phyloP scores from a whole-genome alignment of 2,888 invertebrate genomes.

The Cheiracanthium punctorium region DNA sequence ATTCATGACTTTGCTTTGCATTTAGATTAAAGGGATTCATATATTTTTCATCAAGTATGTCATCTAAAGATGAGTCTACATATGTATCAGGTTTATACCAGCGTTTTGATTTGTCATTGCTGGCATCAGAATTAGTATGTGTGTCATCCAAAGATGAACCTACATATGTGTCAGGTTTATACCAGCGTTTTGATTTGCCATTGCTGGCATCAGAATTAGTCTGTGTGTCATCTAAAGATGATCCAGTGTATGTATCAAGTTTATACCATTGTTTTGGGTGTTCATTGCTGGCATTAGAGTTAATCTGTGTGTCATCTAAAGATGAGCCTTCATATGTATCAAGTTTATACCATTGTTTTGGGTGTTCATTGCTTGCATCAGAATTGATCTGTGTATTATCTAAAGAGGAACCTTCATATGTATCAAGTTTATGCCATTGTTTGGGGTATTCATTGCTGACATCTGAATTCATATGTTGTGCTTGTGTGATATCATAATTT shows the following conservation, averaged over 20 bases:
- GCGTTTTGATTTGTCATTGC: too few species aligned
- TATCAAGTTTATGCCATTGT: background rate
- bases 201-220: too few species aligned
- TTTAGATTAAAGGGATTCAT: too few species aligned
- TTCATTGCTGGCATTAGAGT: too few species aligned
- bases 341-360: background rate
- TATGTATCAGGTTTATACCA: too few species aligned
- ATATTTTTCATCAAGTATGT: too few species aligned
- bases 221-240: background rate
- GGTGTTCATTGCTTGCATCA: background rate
- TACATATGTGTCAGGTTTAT: background rate
- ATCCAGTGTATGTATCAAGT: background rate
- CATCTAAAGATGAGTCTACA: too few species aligned
- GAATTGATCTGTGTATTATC: background rate
- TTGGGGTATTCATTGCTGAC: background rate
- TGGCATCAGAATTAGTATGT: too few species aligned
- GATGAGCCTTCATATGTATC: background rate
- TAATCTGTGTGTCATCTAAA: background rate
- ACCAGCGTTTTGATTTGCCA: background rate
- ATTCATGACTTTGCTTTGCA: too few species aligned
- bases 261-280: too few species aligned
- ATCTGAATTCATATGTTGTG: background rate
- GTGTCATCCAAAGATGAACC: too few species aligned
- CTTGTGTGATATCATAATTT: background rate
- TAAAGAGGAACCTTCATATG: background rate